Conservation (phyloP, 1,140 invertebrate species). For the Lucilia cuprina region DNA sequence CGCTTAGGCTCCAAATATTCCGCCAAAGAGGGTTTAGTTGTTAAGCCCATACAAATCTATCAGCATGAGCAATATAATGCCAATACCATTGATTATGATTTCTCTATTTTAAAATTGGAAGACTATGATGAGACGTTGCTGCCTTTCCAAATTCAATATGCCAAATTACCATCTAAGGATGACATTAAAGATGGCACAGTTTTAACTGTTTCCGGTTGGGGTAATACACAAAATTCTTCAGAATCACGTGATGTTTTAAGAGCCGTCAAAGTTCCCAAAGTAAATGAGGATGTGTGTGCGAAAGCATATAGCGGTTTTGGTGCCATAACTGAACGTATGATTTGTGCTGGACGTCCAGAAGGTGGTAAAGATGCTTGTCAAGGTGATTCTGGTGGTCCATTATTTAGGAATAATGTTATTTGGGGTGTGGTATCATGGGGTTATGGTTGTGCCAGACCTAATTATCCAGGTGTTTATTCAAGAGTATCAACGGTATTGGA, state of each 20-base stretch:
- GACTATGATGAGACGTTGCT: conserved; percentile 36
- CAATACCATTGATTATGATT: conserved; percentile 55
- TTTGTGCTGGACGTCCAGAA: conserved; percentile 52
- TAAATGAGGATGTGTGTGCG: conserved; percentile 23
- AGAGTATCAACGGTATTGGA: conserved; percentile 60
- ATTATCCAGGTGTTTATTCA: conserved; percentile 71
- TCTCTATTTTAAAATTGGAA: conserved; percentile 51
- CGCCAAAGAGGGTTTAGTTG: conserved; percentile 48
- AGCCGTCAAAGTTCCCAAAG: not conserved
- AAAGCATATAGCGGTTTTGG: conserved; percentile 30
- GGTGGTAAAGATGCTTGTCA: conserved; percentile 70
- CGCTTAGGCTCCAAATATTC: conserved; percentile 51
- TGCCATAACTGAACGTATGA: conserved; percentile 55
- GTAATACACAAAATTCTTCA: not conserved
- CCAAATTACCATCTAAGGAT: not conserved
- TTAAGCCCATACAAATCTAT: conserved; percentile 48
- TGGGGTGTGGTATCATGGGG: conserved; percentile 73
- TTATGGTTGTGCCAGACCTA: conserved; percentile 65
- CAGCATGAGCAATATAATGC: conserved; percentile 55
- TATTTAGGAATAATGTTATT: conserved; percentile 65
- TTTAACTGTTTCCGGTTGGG: conserved; percentile 37
- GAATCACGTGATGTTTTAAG: not conserved
- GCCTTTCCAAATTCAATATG: not conserved
- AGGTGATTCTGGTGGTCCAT: conserved; percentile 73
- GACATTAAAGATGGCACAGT: not conserved